These are phyloP conservation scores for Loriculus beryllinus DNA, from an alignment of 2,797 vertebrate genomes.

Conservation along the genomic window DNA sequence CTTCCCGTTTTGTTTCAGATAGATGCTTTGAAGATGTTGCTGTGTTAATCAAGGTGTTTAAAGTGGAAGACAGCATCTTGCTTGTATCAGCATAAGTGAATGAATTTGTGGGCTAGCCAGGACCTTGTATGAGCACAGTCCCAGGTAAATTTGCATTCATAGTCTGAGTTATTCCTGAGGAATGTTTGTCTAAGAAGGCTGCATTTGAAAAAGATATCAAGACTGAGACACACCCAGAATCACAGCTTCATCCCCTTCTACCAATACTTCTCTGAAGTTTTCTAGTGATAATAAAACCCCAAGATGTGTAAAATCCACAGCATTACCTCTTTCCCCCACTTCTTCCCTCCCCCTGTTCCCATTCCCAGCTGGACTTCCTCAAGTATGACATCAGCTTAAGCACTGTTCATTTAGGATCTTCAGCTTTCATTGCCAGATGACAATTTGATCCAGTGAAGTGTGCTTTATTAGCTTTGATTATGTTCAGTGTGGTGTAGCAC, in stretches of 20 bases:
- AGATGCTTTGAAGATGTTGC: background rate
- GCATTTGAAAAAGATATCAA: background rate
- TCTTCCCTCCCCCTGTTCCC: background rate
- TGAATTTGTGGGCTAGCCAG: background rate
- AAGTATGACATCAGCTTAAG: background rate
- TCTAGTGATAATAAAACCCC: background rate
- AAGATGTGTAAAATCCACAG: background rate
- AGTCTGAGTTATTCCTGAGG: background rate
- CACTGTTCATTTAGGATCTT: background rate
- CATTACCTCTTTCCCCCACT: background rate
- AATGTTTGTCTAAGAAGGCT: background rate
- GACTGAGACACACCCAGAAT: background rate
- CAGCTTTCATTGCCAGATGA: background rate
- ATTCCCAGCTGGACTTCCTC: background rate
- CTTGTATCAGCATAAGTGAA: background rate
- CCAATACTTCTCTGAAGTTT: background rate
- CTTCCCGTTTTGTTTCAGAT: background rate
- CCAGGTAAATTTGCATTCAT: background rate
- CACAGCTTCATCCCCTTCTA: background rate
- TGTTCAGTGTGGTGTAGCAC: background rate
- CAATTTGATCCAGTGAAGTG: background rate
- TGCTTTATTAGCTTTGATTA: slow-evolving; percentile 14
- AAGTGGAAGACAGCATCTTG: background rate
- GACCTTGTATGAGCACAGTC: background rate
- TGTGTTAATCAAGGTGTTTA: background rate